phyloP scores from a whole-genome alignment of 2,113 vertebrate genomes.

The Ailuropoda melanoleuca region DNA sequence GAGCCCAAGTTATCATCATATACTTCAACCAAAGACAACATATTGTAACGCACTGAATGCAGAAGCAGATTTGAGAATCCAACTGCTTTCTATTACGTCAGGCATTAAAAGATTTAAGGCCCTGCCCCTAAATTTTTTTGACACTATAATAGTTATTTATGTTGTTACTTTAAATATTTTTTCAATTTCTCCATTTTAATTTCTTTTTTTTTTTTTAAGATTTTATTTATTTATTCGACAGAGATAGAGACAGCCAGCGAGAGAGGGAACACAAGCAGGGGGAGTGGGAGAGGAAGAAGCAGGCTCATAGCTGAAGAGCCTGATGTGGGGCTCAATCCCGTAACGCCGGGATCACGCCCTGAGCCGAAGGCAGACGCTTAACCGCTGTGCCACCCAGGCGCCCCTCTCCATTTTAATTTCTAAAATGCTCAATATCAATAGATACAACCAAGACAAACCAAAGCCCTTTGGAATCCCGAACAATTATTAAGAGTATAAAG shows the following conservation, averaged over 20 bases:
- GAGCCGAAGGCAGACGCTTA: too few relatives aligned
- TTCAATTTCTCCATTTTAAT: too few relatives aligned
- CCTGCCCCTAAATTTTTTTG: not conserved
- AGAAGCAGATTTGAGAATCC: slow-evolving; percentile 32
- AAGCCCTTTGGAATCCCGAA: not conserved
- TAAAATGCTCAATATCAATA: slow-evolving; percentile 20
- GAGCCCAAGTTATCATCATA: not conserved
- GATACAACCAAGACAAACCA: slow-evolving; percentile 48
- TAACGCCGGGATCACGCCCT: too few relatives aligned
- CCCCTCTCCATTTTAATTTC: not conserved
- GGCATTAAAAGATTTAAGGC: slow-evolving; percentile 28
- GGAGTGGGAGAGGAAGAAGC: too few relatives aligned
- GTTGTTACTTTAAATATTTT: too few relatives aligned
- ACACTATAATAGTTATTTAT: slow-evolving; percentile 6
- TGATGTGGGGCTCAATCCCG: too few relatives aligned
- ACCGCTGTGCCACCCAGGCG: too few relatives aligned
- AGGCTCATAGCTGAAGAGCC: too few relatives aligned
- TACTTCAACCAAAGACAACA: slow-evolving; percentile 55
- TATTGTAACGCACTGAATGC: slow-evolving; percentile 42
- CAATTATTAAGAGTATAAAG: slow-evolving; percentile 24
- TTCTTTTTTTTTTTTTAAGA: too few relatives aligned
- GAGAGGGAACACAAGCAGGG: too few relatives aligned
- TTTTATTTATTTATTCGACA: too few relatives aligned
- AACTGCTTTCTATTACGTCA: slow-evolving; percentile 52
- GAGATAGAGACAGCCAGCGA: too few relatives aligned